Percentiles rank a stretch among this genome's conserved stretches.
Conservation (phyloP, 2,888 invertebrate species). For the Thalpophila matura region DNA sequence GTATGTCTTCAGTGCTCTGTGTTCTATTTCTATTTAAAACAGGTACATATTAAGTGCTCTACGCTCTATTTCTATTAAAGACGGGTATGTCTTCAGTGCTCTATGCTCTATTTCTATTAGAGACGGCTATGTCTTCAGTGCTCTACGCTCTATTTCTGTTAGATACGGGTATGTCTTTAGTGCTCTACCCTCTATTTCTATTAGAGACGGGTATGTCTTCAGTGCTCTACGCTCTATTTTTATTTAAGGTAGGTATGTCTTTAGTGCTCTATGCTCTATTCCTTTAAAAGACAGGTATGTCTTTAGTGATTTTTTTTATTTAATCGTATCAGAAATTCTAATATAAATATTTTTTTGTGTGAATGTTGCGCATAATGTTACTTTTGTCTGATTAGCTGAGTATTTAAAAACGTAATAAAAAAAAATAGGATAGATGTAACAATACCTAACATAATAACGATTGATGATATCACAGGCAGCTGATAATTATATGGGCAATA, state of each 20-base stretch:
- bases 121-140: too few relatives aligned
- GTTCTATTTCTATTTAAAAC: too few relatives aligned
- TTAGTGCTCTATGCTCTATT: not conserved
- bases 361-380: constrained; percentile 32
- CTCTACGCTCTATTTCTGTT: too few relatives aligned
- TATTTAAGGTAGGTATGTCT: too few relatives aligned
- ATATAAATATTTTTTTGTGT: not conserved
- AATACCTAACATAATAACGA: not conserved
- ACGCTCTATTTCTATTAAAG: too few relatives aligned
- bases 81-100: too few relatives aligned
- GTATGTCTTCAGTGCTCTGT: too few relatives aligned
- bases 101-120: not conserved
- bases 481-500: not conserved
- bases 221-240: not conserved
- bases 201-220: not conserved
- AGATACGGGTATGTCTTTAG: not conserved
- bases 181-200: not conserved
- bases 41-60: too few relatives aligned
- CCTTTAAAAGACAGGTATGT: too few relatives aligned
- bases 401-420: constrained; percentile 27
- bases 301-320: too few relatives aligned
- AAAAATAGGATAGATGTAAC: constrained; percentile 5
- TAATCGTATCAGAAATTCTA: constrained; percentile 6
- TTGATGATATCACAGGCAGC: not conserved
- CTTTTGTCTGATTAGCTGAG: constrained; percentile 25